Evolutionary conservation across 2,888 invertebrate species (phyloP).

Genomic region (Alsophila aescularia): DNA sequence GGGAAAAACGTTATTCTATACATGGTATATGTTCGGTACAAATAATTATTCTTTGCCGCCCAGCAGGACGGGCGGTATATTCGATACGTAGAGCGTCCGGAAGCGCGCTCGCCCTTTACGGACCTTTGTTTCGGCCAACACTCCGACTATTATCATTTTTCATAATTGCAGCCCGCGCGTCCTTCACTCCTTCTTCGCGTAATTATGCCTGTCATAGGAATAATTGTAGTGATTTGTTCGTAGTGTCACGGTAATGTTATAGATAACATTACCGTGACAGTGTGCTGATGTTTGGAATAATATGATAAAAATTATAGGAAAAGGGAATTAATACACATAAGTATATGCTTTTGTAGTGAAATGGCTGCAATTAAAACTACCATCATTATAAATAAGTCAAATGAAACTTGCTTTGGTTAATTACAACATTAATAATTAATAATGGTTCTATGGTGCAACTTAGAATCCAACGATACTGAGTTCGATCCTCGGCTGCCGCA

Average conservation of each 20-base stretch:
- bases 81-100: slow-evolving; percentile 42
- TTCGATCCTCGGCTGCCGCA: too few species aligned
- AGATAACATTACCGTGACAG: not conserved
- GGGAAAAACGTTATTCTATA: too few species aligned
- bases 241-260: not conserved
- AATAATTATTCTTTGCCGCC: slow-evolving; percentile 48
- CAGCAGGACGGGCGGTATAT: slow-evolving; percentile 34
- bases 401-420: too few species aligned
- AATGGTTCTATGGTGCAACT: too few species aligned
- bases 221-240: slow-evolving; percentile 5
- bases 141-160: slow-evolving; percentile 50
- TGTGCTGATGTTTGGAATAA: too few species aligned
- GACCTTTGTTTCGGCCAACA: slow-evolving; percentile 72
- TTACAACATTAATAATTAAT: too few species aligned
- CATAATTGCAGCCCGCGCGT: slow-evolving; percentile 43
- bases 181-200: slow-evolving; percentile 19
- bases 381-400: too few species aligned
- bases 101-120: slow-evolving; percentile 72
- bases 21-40: not conserved
- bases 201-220: slow-evolving; percentile 12
- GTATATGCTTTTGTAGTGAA: too few species aligned
- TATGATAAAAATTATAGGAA: too few species aligned
- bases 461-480: too few species aligned
- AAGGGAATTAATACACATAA: too few species aligned
- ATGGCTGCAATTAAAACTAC: too few species aligned